phyloP scores from a whole-genome alignment of 2,888 invertebrate genomes.

The Cheilosia variabilis region DNA sequence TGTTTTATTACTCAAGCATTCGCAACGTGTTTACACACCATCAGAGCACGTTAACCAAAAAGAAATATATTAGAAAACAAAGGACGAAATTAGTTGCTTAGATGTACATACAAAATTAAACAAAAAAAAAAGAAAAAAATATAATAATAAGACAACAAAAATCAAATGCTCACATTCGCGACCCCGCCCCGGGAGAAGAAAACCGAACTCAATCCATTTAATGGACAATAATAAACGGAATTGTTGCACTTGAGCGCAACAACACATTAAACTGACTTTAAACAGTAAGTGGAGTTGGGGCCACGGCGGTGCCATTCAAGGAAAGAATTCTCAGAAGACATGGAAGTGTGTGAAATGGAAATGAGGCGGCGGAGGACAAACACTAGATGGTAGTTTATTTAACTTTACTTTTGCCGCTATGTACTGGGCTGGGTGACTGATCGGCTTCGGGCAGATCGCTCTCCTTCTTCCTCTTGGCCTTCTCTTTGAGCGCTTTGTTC shows the following conservation, averaged over 20 bases:
- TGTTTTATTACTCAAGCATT: conserved; percentile 44
- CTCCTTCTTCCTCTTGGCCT: conserved; percentile 87
- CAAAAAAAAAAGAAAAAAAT: not conserved
- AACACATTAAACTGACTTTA: conserved; percentile 64
- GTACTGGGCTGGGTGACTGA: conserved; percentile 85
- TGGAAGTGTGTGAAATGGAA: conserved; percentile 53
- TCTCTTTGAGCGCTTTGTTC: conserved; percentile 84
- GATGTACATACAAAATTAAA: conserved; percentile 37
- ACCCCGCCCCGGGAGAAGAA: conserved; percentile 24
- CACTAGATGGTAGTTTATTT: conserved; percentile 51
- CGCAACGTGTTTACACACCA: conserved; percentile 40
- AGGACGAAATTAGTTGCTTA: conserved; percentile 67
- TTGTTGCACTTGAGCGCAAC: conserved; percentile 67
- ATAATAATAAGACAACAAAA: conserved; percentile 6
- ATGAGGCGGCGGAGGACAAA: conserved; percentile 14
- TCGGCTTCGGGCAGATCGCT: conserved; percentile 97
- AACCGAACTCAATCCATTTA: conserved; percentile 71
- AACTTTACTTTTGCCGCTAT: conserved; percentile 72
- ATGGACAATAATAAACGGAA: conserved; percentile 74
- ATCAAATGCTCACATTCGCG: conserved; percentile 24
- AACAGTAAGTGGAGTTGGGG: conserved; percentile 32
- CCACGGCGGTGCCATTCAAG: conserved; percentile 11
- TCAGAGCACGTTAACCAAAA: conserved; percentile 15
- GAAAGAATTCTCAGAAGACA: conserved; percentile 52
- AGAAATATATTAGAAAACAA: conserved; percentile 37